A percentile compares a stretch with the other conserved stretches of the same genome.
These are phyloP conservation scores for Caenorhabditis brenneri DNA, from an alignment of 1,140 invertebrate species.

Conservation along the genomic window DNA sequence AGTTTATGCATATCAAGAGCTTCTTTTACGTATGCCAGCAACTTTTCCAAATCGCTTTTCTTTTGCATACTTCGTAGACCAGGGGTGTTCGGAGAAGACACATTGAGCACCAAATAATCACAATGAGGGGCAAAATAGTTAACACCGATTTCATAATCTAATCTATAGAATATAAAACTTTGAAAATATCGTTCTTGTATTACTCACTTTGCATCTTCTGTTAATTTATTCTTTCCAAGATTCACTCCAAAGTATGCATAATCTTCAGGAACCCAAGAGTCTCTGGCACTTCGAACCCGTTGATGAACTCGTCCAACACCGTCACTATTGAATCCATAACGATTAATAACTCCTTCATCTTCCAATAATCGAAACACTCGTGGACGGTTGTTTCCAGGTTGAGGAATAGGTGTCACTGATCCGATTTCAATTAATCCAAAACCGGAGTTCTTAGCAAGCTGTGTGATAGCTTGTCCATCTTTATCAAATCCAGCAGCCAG, in stretches of 20 bases:
- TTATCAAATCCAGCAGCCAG: conserved; percentile 98
- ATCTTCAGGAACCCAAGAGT: conserved; percentile 4
- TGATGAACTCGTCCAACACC: conserved; percentile 80
- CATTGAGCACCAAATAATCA: conserved; percentile 75
- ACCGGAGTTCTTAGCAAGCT: conserved; percentile 81
- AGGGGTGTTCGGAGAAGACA: conserved; percentile 86
- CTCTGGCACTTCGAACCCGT: conserved; percentile 51
- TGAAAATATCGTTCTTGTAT: neutral
- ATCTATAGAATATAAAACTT: conserved; percentile 59
- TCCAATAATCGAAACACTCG: conserved; percentile 85
- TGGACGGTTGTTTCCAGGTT: conserved; percentile 87
- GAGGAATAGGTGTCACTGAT: conserved; percentile 88
- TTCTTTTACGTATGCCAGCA: conserved; percentile 77
- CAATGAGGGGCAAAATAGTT: conserved; percentile 72
- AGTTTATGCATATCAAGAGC: conserved; percentile 70
- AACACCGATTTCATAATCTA: conserved; percentile 80
- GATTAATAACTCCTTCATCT: conserved; percentile 85
- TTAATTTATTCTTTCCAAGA: conserved; percentile 82
- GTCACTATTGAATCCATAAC: conserved; percentile 91
- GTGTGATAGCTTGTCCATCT: conserved; percentile 85
- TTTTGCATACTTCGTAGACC: conserved; percentile 85
- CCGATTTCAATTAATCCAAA: conserved; percentile 84
- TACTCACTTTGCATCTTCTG: conserved; percentile 75
- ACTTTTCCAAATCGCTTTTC: conserved; percentile 78
- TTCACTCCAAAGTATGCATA: conserved; percentile 55